A percentile compares a stretch with the other conserved stretches of the same genome.
These are phyloP conservation scores for Melanogrammus aeglefinus DNA, from an alignment of 2,797 vertebrate species.

Conservation along the genomic window DNA sequence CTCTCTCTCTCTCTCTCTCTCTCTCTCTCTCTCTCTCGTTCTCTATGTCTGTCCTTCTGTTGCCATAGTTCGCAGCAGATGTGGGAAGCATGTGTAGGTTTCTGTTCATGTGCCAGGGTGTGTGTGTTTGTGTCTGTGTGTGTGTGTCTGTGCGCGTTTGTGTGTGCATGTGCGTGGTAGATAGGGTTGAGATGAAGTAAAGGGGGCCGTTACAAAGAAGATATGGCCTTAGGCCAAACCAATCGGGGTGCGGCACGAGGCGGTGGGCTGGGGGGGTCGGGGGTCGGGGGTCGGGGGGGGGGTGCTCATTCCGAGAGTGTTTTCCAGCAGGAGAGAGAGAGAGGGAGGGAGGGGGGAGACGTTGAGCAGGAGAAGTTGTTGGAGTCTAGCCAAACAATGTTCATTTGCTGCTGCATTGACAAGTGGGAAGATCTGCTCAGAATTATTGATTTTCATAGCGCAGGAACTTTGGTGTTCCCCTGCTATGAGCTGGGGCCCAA, in stretches of 20 bases:
- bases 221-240: not conserved
- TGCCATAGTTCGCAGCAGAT: too few species aligned
- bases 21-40: too few species aligned
- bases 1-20: constrained; percentile 1
- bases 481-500: constrained; percentile 48
- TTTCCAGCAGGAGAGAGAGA: not conserved
- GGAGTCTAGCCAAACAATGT: constrained; percentile 51
- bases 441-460: constrained; percentile 65
- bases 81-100: too few species aligned
- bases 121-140: too few species aligned
- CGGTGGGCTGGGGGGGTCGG: constrained; percentile 23
- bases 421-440: constrained; percentile 50
- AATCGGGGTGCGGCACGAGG: constrained; percentile 18
- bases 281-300: constrained; percentile 18
- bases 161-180: not conserved
- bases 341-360: constrained; percentile 30
- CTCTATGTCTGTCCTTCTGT: too few species aligned
- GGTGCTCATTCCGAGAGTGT: not conserved
- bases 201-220: not conserved
- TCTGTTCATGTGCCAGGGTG: too few species aligned
- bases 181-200: not conserved
- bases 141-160: not conserved
- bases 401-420: constrained; percentile 63
- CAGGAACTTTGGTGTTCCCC: constrained; percentile 51
- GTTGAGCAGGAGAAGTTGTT: constrained; percentile 6